phyloP scores from a whole-genome alignment of 1,140 invertebrate genomes.

The Trichogramma pretiosum region DNA sequence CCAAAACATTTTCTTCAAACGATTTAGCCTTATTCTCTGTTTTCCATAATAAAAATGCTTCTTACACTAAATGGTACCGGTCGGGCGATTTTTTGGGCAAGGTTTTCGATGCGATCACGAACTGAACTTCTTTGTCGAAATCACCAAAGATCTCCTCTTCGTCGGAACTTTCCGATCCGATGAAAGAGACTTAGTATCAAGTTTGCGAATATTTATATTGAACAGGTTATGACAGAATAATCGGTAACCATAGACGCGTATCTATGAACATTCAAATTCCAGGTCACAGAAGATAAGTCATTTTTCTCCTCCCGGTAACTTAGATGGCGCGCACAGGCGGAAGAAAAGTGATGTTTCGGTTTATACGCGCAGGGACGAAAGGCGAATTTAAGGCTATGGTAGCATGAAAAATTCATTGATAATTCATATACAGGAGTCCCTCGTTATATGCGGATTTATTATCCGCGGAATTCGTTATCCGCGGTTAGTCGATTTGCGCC shows the following conservation, averaged over 20 bases:
- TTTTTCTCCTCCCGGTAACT: background rate
- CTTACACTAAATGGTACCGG: background rate
- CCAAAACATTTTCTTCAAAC: background rate
- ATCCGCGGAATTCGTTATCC: too few relatives aligned
- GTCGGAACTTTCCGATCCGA: background rate
- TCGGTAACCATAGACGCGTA: background rate
- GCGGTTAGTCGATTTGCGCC: too few relatives aligned
- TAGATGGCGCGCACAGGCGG: background rate
- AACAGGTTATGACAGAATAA: background rate
- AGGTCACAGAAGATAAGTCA: background rate
- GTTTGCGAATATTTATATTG: background rate
- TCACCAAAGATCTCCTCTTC: background rate
- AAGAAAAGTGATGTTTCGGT: background rate
- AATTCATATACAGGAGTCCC: too few relatives aligned
- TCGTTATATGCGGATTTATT: too few relatives aligned
- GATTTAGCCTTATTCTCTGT: background rate
- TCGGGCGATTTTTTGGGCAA: background rate
- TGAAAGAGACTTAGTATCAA: background rate
- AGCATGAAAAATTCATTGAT: background rate
- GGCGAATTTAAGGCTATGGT: background rate
- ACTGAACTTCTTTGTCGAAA: background rate
- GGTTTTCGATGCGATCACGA: background rate
- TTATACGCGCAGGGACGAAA: background rate
- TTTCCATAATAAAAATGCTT: conserved; percentile 1
- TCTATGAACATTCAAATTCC: background rate